Evolutionary conservation across 2,113 vertebrate genomes (phyloP).

Genomic region (Fulmarus glacialis): DNA sequence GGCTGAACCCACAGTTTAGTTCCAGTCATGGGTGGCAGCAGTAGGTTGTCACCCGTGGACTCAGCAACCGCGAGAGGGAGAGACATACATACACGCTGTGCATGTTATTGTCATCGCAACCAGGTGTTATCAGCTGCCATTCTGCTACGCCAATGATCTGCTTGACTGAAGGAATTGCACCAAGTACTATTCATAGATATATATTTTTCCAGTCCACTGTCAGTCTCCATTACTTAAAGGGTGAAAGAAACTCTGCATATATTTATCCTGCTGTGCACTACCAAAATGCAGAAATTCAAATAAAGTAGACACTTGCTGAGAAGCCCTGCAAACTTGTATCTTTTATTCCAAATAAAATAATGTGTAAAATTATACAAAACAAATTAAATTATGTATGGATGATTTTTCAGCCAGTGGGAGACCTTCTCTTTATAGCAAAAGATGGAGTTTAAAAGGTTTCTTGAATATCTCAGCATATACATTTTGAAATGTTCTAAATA

Average conservation of each 20-base stretch:
- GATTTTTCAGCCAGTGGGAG: constrained; percentile 12
- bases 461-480: background rate
- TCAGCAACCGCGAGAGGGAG: background rate
- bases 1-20: background rate
- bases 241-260: background rate
- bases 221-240: background rate
- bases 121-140: background rate
- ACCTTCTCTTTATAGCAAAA: background rate
- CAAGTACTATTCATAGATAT: background rate
- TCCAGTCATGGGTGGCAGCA: background rate
- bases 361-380: constrained; percentile 14
- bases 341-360: constrained; percentile 26
- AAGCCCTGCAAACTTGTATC: background rate
- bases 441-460: background rate
- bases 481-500: constrained; percentile 42
- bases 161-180: background rate
- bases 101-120: accelerated
- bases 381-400: constrained; percentile 32
- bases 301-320: background rate
- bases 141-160: background rate
- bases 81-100: accelerated
- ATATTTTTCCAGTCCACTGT: background rate
- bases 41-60: background rate
- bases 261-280: background rate
- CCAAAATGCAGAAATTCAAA: constrained; percentile 27